Evolutionary conservation across 2,888 invertebrate species (phyloP).

Genomic region (Strigamia maritima): DNA sequence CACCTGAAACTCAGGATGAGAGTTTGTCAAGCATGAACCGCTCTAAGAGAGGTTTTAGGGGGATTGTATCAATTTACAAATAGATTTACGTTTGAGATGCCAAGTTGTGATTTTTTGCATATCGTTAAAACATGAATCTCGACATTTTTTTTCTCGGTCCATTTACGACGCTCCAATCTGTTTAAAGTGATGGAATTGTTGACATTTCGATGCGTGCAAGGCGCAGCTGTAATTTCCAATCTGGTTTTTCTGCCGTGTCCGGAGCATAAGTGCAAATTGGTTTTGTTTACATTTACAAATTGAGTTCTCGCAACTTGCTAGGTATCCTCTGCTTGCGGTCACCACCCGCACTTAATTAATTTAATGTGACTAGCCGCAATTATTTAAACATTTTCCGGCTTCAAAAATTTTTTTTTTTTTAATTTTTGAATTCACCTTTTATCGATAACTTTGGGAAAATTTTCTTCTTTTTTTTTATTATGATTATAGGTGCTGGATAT

Average conservation of each 20-base stretch:
- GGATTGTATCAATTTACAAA: background rate
- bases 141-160: background rate
- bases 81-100: background rate
- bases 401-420: background rate
- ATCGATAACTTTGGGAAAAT: no score
- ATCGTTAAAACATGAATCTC: background rate
- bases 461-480: no score
- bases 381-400: background rate
- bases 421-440: no score
- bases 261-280: slow-evolving; percentile 8
- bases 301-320: background rate
- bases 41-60: background rate
- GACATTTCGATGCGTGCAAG: background rate
- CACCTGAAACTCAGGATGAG: slow-evolving; percentile 31
- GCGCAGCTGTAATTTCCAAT: background rate
- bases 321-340: slow-evolving; percentile 17
- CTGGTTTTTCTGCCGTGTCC: background rate
- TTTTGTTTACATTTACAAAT: slow-evolving; percentile 18
- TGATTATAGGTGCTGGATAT: background rate
- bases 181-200: background rate
- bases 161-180: background rate
- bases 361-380: background rate
- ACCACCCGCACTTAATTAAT: slow-evolving; percentile 12
- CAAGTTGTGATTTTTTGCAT: background rate
- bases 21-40: slow-evolving; percentile 13